A percentile compares a stretch with the other conserved stretches of the same genome.
phyloP scores from a whole-genome alignment of 2,113 vertebrate genomes.

The Phodopus roborovskii region DNA sequence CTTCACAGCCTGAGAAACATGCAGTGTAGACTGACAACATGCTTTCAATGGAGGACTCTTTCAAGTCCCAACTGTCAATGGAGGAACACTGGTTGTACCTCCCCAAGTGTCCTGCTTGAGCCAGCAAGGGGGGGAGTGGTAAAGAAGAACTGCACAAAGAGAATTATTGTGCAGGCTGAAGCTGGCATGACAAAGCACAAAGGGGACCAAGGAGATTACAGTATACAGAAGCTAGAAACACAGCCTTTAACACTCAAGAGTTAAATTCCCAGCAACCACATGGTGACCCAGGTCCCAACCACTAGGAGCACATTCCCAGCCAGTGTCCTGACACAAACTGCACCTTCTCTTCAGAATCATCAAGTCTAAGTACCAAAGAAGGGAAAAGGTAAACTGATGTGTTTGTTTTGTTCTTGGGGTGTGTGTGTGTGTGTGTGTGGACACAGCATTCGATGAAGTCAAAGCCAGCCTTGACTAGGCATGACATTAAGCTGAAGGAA shows the following conservation, averaged over 20 bases:
- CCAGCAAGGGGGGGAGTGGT: neutral
- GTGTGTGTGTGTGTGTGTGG: no score
- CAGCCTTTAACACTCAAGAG: neutral
- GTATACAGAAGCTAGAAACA: neutral
- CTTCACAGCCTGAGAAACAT: neutral
- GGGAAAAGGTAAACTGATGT: no score
- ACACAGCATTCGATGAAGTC: neutral
- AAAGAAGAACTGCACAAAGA: neutral
- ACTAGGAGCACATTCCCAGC: neutral
- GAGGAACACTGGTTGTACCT: neutral
- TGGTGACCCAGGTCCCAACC: no score
- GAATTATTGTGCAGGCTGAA: constrained; percentile 2
- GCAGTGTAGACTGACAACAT: neutral
- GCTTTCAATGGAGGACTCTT: neutral
- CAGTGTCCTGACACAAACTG: neutral
- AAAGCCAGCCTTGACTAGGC: neutral
- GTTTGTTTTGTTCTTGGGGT: neutral
- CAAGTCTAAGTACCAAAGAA: neutral
- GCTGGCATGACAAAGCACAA: neutral
- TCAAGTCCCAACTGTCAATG: neutral
- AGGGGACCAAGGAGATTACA: neutral
- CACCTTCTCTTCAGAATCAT: neutral
- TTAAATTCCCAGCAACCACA: no score
- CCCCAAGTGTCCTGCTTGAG: neutral
- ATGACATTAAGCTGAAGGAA: neutral